A percentile compares a stretch with the other conserved stretches of the same genome.
phyloP scores from a whole-genome alignment of 2,888 invertebrate genomes.

The Pandemis cinnamomeana region DNA sequence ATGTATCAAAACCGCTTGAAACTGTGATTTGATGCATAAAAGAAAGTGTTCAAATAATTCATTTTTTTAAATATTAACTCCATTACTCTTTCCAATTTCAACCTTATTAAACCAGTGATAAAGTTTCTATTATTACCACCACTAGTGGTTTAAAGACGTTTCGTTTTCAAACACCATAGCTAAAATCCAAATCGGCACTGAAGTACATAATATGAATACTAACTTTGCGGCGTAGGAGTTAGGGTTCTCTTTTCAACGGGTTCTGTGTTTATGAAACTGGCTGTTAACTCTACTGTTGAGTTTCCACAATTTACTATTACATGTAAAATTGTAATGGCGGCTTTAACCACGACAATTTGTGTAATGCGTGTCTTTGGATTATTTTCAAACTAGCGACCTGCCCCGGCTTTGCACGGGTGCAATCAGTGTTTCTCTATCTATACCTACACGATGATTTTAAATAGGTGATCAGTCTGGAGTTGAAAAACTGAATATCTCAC shows the following conservation, averaged over 20 bases:
- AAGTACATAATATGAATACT: background rate
- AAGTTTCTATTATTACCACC: background rate
- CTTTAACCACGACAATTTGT: background rate
- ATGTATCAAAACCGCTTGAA: background rate
- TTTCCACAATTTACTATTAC: conserved; percentile 1
- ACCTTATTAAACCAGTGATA: background rate
- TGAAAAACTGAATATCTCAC: too few relatives aligned
- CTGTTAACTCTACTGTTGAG: background rate
- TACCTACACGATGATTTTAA: too few relatives aligned
- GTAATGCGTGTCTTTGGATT: background rate
- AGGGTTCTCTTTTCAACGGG: background rate
- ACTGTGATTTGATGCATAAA: background rate
- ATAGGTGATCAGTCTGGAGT: too few relatives aligned
- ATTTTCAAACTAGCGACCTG: background rate
- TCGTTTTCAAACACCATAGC: background rate
- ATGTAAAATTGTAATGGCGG: background rate
- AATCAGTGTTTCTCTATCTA: too few relatives aligned
- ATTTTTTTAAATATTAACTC: background rate
- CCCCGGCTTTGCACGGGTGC: too few relatives aligned
- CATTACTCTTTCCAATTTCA: background rate
- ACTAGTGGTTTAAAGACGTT: background rate
- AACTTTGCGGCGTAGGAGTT: background rate
- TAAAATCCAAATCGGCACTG: background rate
- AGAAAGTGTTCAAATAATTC: background rate
- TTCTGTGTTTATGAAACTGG: background rate